Percentiles rank a stretch among this genome's conserved stretches.
Conservation (phyloP, 2,113 vertebrate species). For the Emydocephalus ijimae region DNA sequence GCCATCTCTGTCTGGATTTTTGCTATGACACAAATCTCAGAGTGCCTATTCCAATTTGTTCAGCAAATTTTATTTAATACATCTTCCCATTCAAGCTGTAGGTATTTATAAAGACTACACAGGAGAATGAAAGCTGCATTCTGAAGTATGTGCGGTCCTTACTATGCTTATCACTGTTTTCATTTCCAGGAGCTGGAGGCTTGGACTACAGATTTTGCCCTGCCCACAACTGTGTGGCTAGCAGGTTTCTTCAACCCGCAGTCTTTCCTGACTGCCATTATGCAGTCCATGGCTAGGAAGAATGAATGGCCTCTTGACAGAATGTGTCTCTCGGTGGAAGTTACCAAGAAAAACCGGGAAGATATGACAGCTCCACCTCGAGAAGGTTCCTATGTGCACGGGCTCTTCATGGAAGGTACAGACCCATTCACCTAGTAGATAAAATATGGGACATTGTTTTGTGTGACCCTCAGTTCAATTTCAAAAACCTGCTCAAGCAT, state of each 20-base stretch:
- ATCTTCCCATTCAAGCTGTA: not conserved
- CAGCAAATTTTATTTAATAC: not conserved
- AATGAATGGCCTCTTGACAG: conserved; percentile 77
- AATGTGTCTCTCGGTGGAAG: conserved; percentile 75
- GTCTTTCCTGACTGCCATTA: conserved; percentile 77
- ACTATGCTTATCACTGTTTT: not conserved
- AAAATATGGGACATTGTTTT: not conserved
- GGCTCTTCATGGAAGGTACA: conserved; percentile 77
- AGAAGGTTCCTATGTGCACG: conserved; percentile 70
- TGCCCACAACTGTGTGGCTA: conserved; percentile 74
- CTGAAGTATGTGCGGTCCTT: not conserved
- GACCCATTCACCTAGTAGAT: not conserved
- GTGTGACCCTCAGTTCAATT: not conserved
- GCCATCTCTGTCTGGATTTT: not conserved
- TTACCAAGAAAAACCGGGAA: conserved; percentile 72
- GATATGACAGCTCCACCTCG: conserved; percentile 69
- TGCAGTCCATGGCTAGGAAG: conserved; percentile 75
- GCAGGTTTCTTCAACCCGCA: conserved; percentile 77
- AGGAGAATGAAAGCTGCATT: not conserved
- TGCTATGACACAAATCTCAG: not conserved
- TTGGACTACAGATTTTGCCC: conserved; percentile 71
- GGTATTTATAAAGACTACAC: not conserved
- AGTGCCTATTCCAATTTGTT: not conserved
- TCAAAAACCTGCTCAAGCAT: not conserved
- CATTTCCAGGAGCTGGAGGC: conserved; percentile 70